A percentile compares a stretch with the other conserved stretches of the same genome.
Conservation (phyloP, 2,888 invertebrate species). For the Himalopsyche kuldschensis region DNA sequence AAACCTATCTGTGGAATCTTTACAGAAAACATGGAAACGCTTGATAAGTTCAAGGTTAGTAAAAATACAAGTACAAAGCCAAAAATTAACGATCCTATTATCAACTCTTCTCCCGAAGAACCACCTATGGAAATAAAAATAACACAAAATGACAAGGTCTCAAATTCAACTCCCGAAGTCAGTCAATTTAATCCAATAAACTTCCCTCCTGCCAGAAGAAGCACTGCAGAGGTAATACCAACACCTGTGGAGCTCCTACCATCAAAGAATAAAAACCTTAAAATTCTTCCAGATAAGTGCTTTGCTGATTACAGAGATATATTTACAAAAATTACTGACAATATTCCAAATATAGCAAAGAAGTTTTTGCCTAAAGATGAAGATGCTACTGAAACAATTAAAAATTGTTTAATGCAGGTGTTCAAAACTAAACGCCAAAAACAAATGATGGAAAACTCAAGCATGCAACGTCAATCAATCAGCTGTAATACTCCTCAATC, state of each 20-base stretch:
- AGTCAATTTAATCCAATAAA: constrained; percentile 15
- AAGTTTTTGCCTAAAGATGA: constrained; percentile 43
- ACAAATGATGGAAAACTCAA: constrained; percentile 24
- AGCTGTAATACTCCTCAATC: not conserved
- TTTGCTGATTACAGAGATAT: constrained; percentile 41
- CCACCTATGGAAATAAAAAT: not conserved
- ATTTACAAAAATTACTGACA: constrained; percentile 47
- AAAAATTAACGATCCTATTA: not conserved
- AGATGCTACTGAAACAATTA: constrained; percentile 42
- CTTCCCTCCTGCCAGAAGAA: constrained; percentile 2
- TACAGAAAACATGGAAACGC: not conserved
- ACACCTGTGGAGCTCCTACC: not conserved
- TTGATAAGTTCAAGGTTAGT: not conserved
- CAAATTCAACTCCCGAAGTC: not conserved
- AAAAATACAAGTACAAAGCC: not conserved
- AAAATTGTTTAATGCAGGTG: constrained; percentile 44
- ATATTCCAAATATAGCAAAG: constrained; percentile 45
- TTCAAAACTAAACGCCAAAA: constrained; percentile 42
- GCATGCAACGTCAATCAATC: constrained; percentile 44
- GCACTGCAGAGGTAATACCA: not conserved
- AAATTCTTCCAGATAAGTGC: not conserved
- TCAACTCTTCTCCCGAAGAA: not conserved
- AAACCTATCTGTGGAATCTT: constrained; percentile 5
- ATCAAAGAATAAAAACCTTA: not conserved
- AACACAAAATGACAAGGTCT: not conserved